Evolutionary conservation across 2,113 vertebrate genomes (phyloP).

Genomic region (Poeciliopsis occidentalis): DNA sequence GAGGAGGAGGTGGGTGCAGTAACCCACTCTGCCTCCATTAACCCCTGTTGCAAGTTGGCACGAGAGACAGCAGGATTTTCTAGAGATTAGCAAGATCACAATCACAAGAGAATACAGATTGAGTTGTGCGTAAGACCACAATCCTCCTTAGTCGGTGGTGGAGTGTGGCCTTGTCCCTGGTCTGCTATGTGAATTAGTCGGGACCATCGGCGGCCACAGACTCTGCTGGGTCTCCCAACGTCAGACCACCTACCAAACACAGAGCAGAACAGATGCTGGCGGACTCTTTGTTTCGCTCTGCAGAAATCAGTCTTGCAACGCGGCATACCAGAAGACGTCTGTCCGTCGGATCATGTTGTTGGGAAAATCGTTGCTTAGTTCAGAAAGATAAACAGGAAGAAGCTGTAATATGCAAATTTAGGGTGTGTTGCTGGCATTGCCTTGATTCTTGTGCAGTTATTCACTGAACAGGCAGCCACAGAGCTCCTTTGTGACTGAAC

Average conservation of each 20-base stretch:
- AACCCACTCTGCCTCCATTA: not conserved
- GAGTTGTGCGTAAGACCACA: slow-evolving; percentile 3
- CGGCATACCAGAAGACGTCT: not conserved
- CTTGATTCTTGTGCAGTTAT: not conserved
- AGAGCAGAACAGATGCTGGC: too few relatives aligned
- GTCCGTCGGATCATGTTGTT: not conserved
- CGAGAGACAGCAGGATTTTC: not conserved
- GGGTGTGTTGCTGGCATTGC: not conserved
- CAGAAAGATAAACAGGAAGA: not conserved
- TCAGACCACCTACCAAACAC: not conserved
- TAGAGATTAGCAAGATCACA: slow-evolving; percentile 3
- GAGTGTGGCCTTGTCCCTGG: not conserved
- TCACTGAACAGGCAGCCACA: not conserved
- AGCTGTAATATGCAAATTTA: not conserved
- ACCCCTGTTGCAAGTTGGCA: not conserved
- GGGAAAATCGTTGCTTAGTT: not conserved
- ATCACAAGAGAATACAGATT: slow-evolving; percentile 1
- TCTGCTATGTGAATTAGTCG: not conserved
- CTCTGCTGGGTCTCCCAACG: not conserved
- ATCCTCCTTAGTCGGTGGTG: not conserved
- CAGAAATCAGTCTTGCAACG: not conserved
- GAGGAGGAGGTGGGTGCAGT: not conserved
- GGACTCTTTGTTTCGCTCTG: too few relatives aligned
- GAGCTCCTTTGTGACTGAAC: not conserved
- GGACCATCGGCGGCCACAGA: not conserved